Conservation (phyloP, 2,888 invertebrate genomes). For the Eupithecia subumbrata region DNA sequence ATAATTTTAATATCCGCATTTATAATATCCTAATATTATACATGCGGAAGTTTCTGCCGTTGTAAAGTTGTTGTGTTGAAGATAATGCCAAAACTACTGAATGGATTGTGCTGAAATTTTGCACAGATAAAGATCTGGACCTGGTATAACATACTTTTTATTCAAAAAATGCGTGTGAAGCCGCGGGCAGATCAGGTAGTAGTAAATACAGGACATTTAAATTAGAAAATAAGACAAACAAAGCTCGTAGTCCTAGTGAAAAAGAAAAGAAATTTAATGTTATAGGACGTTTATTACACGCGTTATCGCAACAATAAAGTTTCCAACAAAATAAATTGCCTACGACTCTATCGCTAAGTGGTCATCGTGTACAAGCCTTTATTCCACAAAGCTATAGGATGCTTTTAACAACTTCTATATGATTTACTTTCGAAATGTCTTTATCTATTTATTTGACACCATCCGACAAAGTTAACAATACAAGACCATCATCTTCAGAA, state of each 20-base stretch:
- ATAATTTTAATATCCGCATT: too few species aligned
- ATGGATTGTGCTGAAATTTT: too few species aligned
- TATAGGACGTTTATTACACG: neutral
- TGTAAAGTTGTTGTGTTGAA: too few species aligned
- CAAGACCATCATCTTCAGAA: conserved; percentile 46
- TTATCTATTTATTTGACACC: conserved; percentile 68
- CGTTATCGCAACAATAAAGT: neutral
- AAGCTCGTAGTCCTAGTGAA: neutral
- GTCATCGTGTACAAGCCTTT: neutral
- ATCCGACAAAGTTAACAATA: conserved; percentile 60
- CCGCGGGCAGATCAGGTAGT: too few species aligned
- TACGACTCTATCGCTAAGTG: conserved; percentile 11
- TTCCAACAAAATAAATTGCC: conserved; percentile 10
- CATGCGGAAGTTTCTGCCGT: too few species aligned
- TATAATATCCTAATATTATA: too few species aligned
- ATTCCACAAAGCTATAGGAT: conserved; percentile 24
- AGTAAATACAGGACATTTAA: neutral
- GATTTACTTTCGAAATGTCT: conserved; percentile 66
- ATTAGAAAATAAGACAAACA: neutral
- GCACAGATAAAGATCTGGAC: too few species aligned
- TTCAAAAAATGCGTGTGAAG: too few species aligned
- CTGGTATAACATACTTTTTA: too few species aligned
- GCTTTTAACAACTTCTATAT: conserved; percentile 56
- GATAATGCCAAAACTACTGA: too few species aligned
- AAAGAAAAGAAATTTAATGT: neutral